Evolutionary conservation across 2,888 invertebrate species (phyloP), one percentile per base, ranked within the genome.

Genomic region (Zele albiditarsus): DNA sequence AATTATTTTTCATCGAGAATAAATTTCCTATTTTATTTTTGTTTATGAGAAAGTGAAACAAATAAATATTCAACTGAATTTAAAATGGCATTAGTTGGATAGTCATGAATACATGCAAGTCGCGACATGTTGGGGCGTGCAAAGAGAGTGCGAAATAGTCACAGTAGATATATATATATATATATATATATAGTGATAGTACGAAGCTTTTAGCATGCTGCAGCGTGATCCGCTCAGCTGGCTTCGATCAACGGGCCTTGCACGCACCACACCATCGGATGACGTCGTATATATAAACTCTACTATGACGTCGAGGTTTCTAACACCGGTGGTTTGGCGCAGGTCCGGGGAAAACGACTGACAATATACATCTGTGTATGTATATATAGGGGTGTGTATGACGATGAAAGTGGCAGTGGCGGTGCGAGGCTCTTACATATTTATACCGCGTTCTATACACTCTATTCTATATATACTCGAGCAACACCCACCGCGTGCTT

Each of bases 401-500:
- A 53, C 53, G 20, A 53, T 20, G 53, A 53, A 53, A 53, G 53
- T 53, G 20, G 53, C 20, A 10, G 53, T 10, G 53, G 62, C 62
- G 16, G 28, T n/a, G 14, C 58, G 31, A 14, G 66, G 86, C 87
- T 87, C 88, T 88, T 89, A 88, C 88, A 89, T 88, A 89, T 89
- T 89, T 88, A 89, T 88, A 87, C 84, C 89, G 85, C 87, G 89
- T 88, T 84, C 85, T 82, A 82, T 80, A 80, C 75, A 66, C 76
- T 78, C 73, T 66, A 74, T 71, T 78, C 73, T 68, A 84, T 78
- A 75, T 68, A 84, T 84, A 86, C 86, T 73, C 42, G 58, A 62
- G 63, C 75, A 71, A 71, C 75, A 63, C 77, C 73, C 74, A 75
- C 75, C 68, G 67, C 75, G 63, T 77, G 72, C 49, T 79, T 68